Base-by-base conservation (phyloP, 2,797 vertebrate species). In the Podargus strigoides region DNA sequence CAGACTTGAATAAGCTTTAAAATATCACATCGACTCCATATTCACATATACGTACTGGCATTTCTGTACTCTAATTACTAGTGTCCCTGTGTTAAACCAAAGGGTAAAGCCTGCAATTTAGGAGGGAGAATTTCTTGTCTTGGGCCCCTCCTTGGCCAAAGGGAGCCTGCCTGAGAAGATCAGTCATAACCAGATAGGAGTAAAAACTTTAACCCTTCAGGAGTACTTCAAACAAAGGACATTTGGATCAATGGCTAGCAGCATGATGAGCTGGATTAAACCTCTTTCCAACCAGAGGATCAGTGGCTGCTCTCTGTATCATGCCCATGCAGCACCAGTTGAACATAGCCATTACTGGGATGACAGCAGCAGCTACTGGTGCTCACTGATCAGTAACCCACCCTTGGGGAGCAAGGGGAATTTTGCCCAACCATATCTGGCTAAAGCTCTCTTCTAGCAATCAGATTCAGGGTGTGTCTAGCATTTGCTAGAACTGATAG, bases 1-100 rank as follows among this genome's bases (percentile, higher is more conserved):
- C 42, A 90, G 85, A 22, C 52, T 88, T 93, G 84, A 88, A 56
- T 73, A 78, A 94, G 47, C 68, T 93, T 91, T 94, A 82, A 84
- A 26, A 36, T 56, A 68, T 88, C 85, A 83, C 77, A 84, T 14
- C 67, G 77, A 69, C 39, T 90, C 47, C 9, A 10, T 34, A 52
- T 78, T 96, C 79, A 52, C 17, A 20, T 73, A 66, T 16, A 46
- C 47, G 69, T 66, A 36, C 79, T 75, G 73, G 41, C n/a, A 34
- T 80, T 66, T 91, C 78, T 92, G 34, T 28, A 36, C 59, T 78
- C 67, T 89, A 70, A 87, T 94, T 91, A 79, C 42, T 41, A 46
- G 16, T 42, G 42, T 74, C 85, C 46, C 56, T 47, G 58, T 90
- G 73, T 79, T 83, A 87, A 93, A 90, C 53, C 77, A 42, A 83